Percentiles rank a stretch among this genome's conserved stretches.
phyloP scores from a whole-genome alignment of 92 coral and sea anemone species.

The Zoanthus sansibaricus region DNA sequence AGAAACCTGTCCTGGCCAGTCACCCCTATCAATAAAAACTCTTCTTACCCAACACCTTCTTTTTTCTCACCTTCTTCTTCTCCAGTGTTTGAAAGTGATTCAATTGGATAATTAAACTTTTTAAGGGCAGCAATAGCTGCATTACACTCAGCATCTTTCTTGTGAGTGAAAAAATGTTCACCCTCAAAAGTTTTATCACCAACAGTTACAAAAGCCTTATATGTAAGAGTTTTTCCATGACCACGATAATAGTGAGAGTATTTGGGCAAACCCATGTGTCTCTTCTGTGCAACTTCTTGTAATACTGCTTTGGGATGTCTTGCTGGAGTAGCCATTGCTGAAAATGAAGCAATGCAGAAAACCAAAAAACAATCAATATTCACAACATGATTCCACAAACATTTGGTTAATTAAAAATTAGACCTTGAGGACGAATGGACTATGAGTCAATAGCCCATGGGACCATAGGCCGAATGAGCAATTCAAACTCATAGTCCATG shows the following conservation, averaged over 20 bases:
- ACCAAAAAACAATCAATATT: too few species aligned
- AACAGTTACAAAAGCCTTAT: background rate
- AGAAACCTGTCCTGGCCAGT: too few species aligned
- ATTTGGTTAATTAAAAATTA: too few species aligned
- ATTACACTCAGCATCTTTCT: background rate
- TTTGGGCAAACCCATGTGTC: background rate
- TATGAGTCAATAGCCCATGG: too few species aligned
- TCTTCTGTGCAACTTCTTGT: slow-evolving; percentile 17
- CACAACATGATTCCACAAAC: too few species aligned
- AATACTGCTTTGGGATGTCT: slow-evolving; percentile 15
- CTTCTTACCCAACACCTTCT: too few species aligned
- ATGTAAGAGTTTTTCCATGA: background rate
- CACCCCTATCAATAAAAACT: too few species aligned
- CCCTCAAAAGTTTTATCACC: background rate
- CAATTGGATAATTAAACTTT: background rate
- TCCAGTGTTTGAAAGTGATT: background rate
- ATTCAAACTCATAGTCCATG: too few species aligned
- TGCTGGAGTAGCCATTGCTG: background rate
- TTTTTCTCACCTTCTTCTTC: background rate
- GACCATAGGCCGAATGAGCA: too few species aligned
- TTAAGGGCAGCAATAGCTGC: background rate
- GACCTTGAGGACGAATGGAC: too few species aligned
- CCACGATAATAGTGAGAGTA: slow-evolving; percentile 2
- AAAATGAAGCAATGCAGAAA: background rate
- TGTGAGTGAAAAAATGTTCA: background rate